A percentile compares a stretch with the other conserved stretches of the same genome.
phyloP scores from a whole-genome alignment of 2,113 vertebrate species.

The Epinephelus moara region DNA sequence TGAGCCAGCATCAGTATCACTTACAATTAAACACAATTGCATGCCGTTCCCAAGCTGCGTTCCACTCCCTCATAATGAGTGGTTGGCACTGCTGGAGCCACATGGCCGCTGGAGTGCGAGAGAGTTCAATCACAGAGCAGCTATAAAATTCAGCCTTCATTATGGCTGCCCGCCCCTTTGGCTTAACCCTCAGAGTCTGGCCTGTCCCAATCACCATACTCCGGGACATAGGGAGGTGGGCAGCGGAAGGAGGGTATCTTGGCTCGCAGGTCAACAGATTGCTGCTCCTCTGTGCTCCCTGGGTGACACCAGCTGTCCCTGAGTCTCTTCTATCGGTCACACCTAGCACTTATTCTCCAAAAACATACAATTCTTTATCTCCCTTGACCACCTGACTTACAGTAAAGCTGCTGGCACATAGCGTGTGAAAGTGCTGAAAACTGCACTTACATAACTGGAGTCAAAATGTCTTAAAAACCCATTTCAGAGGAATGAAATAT shows the following conservation, averaged over 20 bases:
- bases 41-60: constrained; percentile 44
- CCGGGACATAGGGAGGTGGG: background rate
- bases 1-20: constrained; percentile 48
- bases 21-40: constrained; percentile 71
- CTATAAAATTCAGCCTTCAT: constrained; percentile 67
- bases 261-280: constrained; percentile 55
- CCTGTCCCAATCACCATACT: constrained; percentile 25
- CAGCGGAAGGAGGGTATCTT: constrained; percentile 34
- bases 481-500: constrained; percentile 28
- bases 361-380: background rate
- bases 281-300: constrained; percentile 48
- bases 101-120: constrained; percentile 52
- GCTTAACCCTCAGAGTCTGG: constrained; percentile 33
- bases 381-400: background rate
- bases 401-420: background rate
- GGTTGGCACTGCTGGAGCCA: constrained; percentile 33
- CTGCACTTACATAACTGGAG: constrained; percentile 8
- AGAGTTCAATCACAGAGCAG: constrained; percentile 59
- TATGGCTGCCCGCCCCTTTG: constrained; percentile 37
- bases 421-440: constrained; percentile 4
- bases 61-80: constrained; percentile 51
- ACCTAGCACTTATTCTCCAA: constrained; percentile 7
- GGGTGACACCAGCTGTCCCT: constrained; percentile 67
- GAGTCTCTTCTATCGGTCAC: constrained; percentile 4
- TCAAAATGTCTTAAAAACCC: constrained; percentile 34